Conservation (phyloP, 1,140 invertebrate genomes). For the Elymnias hypermnestra region DNA sequence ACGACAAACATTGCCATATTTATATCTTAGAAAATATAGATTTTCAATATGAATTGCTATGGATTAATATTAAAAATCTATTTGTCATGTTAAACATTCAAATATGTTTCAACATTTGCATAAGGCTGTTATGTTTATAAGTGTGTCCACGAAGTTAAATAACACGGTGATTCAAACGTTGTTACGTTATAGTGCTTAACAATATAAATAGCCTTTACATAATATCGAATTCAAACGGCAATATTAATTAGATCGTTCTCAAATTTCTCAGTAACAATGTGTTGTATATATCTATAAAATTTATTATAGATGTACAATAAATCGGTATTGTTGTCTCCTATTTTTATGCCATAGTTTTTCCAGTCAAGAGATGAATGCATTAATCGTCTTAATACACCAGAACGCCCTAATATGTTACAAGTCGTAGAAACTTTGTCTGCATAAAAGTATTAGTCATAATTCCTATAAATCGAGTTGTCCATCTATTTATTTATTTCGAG, state of each 20-base stretch:
- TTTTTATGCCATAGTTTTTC: too few species aligned
- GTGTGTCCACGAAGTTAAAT: constrained; percentile 19
- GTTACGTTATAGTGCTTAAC: constrained; percentile 21
- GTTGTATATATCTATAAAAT: background rate
- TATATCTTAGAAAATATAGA: too few species aligned
- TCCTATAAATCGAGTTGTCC: too few species aligned
- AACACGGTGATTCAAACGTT: constrained; percentile 16
- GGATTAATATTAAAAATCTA: too few species aligned
- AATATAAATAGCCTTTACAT: constrained; percentile 16
- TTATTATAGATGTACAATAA: background rate
- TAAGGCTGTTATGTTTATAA: constrained; percentile 18
- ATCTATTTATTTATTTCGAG: too few species aligned
- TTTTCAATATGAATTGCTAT: too few species aligned
- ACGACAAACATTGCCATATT: too few species aligned
- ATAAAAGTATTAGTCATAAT: too few species aligned
- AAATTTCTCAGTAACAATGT: too few species aligned
- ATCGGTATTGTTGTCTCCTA: too few species aligned
- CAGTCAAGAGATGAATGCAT: background rate
- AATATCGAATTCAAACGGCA: constrained; percentile 7
- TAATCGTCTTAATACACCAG: background rate
- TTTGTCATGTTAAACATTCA: constrained; percentile 6
- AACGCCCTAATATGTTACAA: too few species aligned
- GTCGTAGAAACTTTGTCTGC: too few species aligned
- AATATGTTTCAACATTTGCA: constrained; percentile 13
- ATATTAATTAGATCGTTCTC: background rate